Percentiles rank a stretch among this genome's conserved stretches.
phyloP scores from a whole-genome alignment of 2,888 invertebrate species.

The Scrobipalpa atriplicella region DNA sequence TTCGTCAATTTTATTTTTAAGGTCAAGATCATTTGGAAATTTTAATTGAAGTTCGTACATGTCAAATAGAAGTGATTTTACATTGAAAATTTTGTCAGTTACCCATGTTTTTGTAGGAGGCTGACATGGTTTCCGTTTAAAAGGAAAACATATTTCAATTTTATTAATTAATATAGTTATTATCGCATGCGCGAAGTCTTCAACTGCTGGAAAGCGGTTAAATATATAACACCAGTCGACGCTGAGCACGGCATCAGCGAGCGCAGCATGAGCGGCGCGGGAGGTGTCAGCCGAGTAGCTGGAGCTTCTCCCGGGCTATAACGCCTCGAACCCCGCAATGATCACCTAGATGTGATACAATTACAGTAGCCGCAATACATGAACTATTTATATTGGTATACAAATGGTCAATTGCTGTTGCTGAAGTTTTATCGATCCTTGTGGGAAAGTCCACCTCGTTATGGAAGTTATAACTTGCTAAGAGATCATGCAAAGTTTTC shows the following conservation, averaged over 20 bases:
- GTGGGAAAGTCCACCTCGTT: not conserved
- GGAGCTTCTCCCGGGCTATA: not conserved
- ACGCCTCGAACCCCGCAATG: not conserved
- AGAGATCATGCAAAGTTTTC: not conserved
- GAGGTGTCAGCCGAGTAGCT: not conserved
- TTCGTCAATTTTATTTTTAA: not conserved
- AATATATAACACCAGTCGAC: constrained; percentile 13
- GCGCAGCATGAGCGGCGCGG: not conserved
- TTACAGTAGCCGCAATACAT: not conserved
- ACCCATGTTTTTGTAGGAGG: constrained; percentile 1
- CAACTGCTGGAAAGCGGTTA: not conserved
- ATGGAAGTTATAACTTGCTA: not conserved
- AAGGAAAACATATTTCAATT: not conserved
- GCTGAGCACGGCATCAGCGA: constrained; percentile 2
- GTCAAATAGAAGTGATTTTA: constrained; percentile 12
- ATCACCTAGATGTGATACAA: constrained; percentile 2
- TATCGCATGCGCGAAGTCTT: not conserved
- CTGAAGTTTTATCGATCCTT: not conserved
- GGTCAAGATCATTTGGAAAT: not conserved
- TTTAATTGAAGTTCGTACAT: not conserved
- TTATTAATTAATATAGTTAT: constrained; percentile 4
- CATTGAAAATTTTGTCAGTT: not conserved
- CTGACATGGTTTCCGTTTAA: not conserved
- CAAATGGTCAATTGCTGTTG: not conserved
- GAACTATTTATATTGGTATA: not conserved